phyloP scores from a whole-genome alignment of 2,113 vertebrate species.

The Dicerorhinus sumatrensis region DNA sequence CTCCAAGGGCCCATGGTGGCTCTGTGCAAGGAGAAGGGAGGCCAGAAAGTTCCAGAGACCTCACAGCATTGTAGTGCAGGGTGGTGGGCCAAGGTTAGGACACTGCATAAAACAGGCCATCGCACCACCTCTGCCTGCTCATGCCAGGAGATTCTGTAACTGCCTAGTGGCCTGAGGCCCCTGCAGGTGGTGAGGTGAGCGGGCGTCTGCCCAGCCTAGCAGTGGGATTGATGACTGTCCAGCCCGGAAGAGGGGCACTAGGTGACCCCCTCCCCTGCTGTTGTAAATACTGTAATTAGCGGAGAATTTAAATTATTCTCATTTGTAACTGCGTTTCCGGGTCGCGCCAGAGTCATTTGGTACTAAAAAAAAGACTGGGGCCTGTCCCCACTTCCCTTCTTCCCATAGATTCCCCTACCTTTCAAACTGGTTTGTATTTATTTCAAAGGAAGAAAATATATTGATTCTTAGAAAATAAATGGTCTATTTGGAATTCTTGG shows the following conservation, averaged over 20 bases:
- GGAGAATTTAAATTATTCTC: slow-evolving; percentile 88
- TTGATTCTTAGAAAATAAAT: slow-evolving; percentile 90
- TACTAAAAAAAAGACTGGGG: slow-evolving; percentile 77
- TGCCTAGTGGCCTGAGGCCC: slow-evolving; percentile 75
- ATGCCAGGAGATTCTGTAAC: slow-evolving; percentile 37
- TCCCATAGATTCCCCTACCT: slow-evolving; percentile 69
- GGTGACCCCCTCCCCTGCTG: slow-evolving; percentile 77
- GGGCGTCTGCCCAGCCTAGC: slow-evolving; percentile 73
- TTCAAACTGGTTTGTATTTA: slow-evolving; percentile 90
- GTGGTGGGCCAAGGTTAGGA: slow-evolving; percentile 63
- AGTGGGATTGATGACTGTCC: slow-evolving; percentile 70
- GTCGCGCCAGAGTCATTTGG: slow-evolving; percentile 82
- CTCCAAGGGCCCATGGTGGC: slow-evolving; percentile 70
- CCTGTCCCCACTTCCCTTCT: slow-evolving; percentile 70
- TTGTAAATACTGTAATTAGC: slow-evolving; percentile 87
- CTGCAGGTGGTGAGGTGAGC: slow-evolving; percentile 43
- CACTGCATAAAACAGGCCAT: slow-evolving; percentile 70
- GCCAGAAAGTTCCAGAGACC: slow-evolving; percentile 51
- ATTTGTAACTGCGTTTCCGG: slow-evolving; percentile 84
- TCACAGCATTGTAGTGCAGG: slow-evolving; percentile 8
- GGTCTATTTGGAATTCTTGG: slow-evolving; percentile 78
- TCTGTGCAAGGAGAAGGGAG: slow-evolving; percentile 42
- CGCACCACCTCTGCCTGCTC: slow-evolving; percentile 34
- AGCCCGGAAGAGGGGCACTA: slow-evolving; percentile 75
- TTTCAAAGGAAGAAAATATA: slow-evolving; percentile 90